Conservation (phyloP, 1,140 invertebrate genomes). For the Bombus pascuorum region DNA sequence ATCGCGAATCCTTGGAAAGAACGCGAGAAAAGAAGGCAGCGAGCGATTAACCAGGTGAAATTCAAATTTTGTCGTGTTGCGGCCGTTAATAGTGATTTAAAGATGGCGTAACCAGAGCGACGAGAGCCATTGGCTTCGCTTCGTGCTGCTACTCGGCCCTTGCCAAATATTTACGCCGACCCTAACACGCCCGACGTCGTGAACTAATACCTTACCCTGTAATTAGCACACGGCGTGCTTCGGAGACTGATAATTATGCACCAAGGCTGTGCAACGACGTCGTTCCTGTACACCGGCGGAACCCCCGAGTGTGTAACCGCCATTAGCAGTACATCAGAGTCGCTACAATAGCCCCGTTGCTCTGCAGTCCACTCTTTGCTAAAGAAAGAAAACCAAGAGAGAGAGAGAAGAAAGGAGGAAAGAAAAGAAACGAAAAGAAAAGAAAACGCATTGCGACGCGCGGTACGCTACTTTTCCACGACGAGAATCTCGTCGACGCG, state of each 20-base stretch:
- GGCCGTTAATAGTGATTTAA: slow-evolving; percentile 34
- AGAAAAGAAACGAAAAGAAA: neutral
- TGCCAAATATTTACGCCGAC: slow-evolving; percentile 65
- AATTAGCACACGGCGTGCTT: slow-evolving; percentile 62
- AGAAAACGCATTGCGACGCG: neutral
- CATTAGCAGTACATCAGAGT: slow-evolving; percentile 58
- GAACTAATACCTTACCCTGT: slow-evolving; percentile 67
- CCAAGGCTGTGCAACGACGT: slow-evolving; percentile 44
- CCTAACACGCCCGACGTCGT: slow-evolving; percentile 57
- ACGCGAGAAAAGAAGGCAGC: neutral
- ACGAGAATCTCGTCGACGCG: neutral
- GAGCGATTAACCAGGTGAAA: neutral
- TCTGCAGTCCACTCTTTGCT: neutral
- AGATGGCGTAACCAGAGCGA: slow-evolving; percentile 25
- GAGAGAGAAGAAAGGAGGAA: too few species aligned
- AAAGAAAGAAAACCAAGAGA: neutral
- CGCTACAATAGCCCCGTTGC: neutral
- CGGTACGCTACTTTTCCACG: neutral
- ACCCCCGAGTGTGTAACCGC: slow-evolving; percentile 59
- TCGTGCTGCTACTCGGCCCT: slow-evolving; percentile 27
- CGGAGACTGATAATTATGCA: slow-evolving; percentile 68
- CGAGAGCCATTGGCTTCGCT: neutral
- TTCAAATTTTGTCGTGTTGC: neutral
- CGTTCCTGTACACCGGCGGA: slow-evolving; percentile 43
- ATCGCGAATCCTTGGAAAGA: neutral